Percentiles rank a stretch among this genome's conserved stretches.
Conservation (phyloP, 2,113 vertebrate species). For the Speoplatyrhinus poulsoni region DNA sequence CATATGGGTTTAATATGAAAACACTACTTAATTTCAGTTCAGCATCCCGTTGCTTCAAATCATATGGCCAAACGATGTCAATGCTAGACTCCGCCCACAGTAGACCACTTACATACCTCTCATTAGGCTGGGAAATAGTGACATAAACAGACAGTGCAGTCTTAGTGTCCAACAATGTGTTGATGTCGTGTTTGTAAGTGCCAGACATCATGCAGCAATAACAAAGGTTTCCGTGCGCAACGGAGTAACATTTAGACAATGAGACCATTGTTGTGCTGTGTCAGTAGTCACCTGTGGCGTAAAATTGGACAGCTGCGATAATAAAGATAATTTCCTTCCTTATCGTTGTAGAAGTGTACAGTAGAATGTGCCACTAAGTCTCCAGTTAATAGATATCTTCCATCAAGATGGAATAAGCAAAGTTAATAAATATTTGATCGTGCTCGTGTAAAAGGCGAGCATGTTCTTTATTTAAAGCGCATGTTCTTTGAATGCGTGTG, state of each 20-base stretch:
- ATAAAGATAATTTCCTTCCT: too few relatives aligned
- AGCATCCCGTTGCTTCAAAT: too few relatives aligned
- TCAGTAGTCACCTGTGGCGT: constrained; percentile 11
- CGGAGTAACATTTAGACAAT: constrained; percentile 39
- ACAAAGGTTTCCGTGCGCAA: constrained; percentile 48
- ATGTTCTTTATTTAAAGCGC: not conserved
- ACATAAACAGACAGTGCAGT: constrained; percentile 44
- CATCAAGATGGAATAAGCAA: constrained; percentile 12
- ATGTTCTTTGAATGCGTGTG: constrained; percentile 7
- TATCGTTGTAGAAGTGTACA: too few relatives aligned
- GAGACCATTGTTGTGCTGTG: constrained; percentile 38
- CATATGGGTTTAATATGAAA: constrained; percentile 42
- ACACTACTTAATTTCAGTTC: constrained; percentile 1
- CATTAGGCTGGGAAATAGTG: constrained; percentile 41
- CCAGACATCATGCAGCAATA: constrained; percentile 71
- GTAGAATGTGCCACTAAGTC: not conserved
- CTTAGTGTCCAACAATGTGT: constrained; percentile 27
- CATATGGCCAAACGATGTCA: too few relatives aligned
- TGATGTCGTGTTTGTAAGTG: constrained; percentile 56
- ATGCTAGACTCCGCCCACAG: too few relatives aligned
- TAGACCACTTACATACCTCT: constrained; percentile 37
- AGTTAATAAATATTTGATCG: not conserved
- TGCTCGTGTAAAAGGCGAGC: not conserved
- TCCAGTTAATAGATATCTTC: constrained; percentile 26
- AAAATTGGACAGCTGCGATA: too few relatives aligned